Evolutionary conservation across 2,888 invertebrate genomes (phyloP).

Genomic region (Pristionchus arcanus): DNA sequence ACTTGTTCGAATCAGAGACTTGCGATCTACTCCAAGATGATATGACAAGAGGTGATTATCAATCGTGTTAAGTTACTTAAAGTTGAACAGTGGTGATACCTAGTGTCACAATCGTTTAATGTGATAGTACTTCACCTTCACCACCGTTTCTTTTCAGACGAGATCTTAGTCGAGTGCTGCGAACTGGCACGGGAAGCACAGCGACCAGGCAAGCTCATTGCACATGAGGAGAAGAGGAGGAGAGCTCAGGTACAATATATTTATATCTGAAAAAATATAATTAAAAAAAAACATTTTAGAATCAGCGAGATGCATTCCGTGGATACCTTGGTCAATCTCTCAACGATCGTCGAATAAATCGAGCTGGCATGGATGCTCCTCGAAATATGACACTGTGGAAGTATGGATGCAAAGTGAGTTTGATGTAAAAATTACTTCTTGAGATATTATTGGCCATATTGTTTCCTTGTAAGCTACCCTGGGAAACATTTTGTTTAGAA

Average conservation of each 20-base stretch:
- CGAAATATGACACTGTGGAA: slow-evolving; percentile 31
- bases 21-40: background rate
- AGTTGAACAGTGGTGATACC: no score
- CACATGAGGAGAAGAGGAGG: background rate
- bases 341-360: background rate
- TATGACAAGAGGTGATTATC: background rate
- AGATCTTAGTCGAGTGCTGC: background rate
- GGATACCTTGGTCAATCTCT: background rate
- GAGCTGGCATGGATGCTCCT: background rate
- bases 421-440: no score
- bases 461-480: no score
- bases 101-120: no score
- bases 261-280: background rate
- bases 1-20: background rate
- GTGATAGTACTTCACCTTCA: no score
- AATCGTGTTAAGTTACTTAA: background rate
- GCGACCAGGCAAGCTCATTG: background rate
- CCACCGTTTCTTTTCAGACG: background rate
- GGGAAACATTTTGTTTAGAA: no score
- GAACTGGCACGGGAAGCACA: background rate
- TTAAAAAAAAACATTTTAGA: background rate
- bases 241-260: background rate
- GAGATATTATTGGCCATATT: no score
- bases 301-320: background rate
- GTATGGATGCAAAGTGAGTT: slow-evolving; percentile 18